Conservation (phyloP, 2,113 vertebrate genomes). For the Isichthys henryi region DNA sequence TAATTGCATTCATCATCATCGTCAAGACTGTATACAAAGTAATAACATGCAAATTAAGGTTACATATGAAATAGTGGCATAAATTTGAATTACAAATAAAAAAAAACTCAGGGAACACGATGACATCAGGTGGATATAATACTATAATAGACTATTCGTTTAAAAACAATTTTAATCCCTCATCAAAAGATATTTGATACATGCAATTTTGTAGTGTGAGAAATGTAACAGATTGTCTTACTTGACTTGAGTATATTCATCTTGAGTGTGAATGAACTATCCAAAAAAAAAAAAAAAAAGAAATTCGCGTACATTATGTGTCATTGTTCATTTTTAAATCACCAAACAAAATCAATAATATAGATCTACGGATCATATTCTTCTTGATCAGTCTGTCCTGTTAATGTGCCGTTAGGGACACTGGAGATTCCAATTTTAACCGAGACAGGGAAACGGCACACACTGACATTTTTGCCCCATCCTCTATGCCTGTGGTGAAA, state of each 20-base stretch:
- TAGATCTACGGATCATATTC: background rate
- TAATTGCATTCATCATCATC: background rate
- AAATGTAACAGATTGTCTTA: background rate
- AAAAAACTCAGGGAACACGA: background rate
- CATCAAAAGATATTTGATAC: background rate
- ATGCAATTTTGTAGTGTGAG: background rate
- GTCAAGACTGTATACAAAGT: background rate
- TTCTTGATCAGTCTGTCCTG: background rate
- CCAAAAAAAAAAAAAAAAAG: background rate
- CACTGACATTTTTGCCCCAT: background rate
- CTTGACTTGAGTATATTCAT: background rate
- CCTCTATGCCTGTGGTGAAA: background rate
- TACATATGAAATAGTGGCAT: background rate
- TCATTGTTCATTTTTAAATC: background rate
- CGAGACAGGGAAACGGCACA: too few species aligned
- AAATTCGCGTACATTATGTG: background rate
- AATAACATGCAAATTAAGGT: background rate
- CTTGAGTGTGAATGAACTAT: background rate
- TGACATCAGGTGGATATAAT: background rate
- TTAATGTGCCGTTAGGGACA: background rate
- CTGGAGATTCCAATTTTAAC: too few species aligned
- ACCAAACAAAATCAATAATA: background rate
- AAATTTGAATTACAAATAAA: background rate
- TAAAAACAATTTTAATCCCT: background rate
- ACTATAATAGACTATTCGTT: background rate